Conservation (phyloP, 2,888 invertebrate species). For the Chironomus tentans region DNA sequence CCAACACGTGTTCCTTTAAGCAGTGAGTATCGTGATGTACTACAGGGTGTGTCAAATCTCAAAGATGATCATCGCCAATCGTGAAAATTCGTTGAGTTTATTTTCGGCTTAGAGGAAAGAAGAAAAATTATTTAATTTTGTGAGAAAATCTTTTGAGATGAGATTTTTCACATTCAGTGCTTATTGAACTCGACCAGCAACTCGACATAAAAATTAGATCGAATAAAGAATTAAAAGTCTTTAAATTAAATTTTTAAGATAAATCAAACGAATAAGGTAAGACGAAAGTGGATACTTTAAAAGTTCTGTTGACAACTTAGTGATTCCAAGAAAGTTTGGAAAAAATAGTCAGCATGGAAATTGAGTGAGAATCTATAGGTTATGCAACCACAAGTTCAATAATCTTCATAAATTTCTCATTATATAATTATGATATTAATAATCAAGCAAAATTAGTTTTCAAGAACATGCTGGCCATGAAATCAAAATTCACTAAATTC, state of each 20-base stretch:
- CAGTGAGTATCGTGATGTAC: too few relatives aligned
- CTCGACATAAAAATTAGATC: conserved; percentile 6
- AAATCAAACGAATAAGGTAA: background rate
- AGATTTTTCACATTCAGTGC: conserved; percentile 20
- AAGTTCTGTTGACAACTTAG: background rate
- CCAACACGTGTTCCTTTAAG: too few relatives aligned
- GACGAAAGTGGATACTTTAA: background rate
- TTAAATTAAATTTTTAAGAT: background rate
- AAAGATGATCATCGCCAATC: background rate
- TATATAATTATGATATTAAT: background rate
- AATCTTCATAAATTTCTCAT: background rate
- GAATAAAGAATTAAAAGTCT: background rate
- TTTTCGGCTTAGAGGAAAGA: background rate
- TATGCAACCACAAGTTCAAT: conserved; percentile 16
- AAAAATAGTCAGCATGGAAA: background rate
- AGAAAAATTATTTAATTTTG: background rate
- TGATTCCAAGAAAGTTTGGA: background rate
- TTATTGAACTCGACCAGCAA: conserved; percentile 20
- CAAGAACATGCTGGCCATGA: background rate
- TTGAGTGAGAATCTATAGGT: background rate
- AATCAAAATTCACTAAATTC: background rate
- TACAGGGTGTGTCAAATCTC: background rate
- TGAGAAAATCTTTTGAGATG: conserved; percentile 20
- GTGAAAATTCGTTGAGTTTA: conserved; percentile 2
- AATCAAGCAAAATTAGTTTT: background rate